Evolutionary conservation across 2,797 vertebrate species (phyloP), one percentile per base, ranked within the genome.

Genomic region (Myotis daubentonii): DNA sequence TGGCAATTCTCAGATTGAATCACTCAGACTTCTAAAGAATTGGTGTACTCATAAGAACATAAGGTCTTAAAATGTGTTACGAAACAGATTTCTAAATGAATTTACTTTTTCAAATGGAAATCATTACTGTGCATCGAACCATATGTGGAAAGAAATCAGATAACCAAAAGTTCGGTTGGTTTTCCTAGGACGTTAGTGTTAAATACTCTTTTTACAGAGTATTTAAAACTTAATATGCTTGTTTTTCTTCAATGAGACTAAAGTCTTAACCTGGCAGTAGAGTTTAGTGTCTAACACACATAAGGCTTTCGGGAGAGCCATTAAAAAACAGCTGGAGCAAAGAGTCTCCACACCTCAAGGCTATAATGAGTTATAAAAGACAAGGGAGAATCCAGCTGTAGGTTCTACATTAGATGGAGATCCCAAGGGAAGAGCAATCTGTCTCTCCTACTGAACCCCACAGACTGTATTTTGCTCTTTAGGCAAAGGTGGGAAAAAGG

Each of bases 101-200:
- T 95, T 92, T 86, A 82, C 30, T 74, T 66, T 81, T 94, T 62
- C 70, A 85, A 74, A 85, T 82, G 86, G 79, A 95, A 94, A 92
- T 53, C 51, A 66, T 79, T 57, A 81, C n/a, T 5, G 76, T 76
- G 22, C 71, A 47, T 70, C 81, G 82, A 92, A 75, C 74, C 44
- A 33, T 30, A 51, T 57, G 62, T 81, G 78, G 70, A 84, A 85
- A 84, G 55, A 93, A 88, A 88, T 87, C 55, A 90, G 93, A 15
- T 95, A 76, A 78, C 70, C 92, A 89, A 72, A 86, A 33, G 22
- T 68, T 81, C 23, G 86, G 53, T 72, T 85, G 10, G 2, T 91
- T 95, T 94, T 51, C 47, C 87, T 36, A 60, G 28, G 62, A 92
- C 4, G 10, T 23, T 74, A 49, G 87, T 38, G 81, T 90, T 94